These are phyloP conservation scores for Hydraecia micacea DNA, from an alignment of 2,888 invertebrate genomes.

Conservation along the genomic window DNA sequence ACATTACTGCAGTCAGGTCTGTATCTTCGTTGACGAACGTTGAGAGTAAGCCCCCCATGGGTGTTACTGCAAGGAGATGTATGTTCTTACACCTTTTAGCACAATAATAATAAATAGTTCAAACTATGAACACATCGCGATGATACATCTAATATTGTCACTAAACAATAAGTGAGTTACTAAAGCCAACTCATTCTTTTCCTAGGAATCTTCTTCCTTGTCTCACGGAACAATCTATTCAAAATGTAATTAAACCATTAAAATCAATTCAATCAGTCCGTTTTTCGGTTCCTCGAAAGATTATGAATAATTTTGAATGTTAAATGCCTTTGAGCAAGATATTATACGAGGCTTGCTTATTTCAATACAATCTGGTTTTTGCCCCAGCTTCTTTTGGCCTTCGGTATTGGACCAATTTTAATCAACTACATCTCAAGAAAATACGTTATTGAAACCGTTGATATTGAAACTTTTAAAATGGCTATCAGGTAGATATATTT, in stretches of 20 bases:
- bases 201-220: not conserved
- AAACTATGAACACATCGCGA: not conserved
- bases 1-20: not conserved
- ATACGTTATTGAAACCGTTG: not conserved
- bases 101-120: not conserved
- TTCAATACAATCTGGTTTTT: conserved; percentile 49
- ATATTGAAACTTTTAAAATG: not conserved
- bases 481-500: not conserved
- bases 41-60: no score
- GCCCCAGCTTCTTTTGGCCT: not conserved
- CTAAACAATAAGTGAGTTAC: not conserved
- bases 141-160: not conserved
- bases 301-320: conserved; percentile 48
- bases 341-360: conserved; percentile 12
- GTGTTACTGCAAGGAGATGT: not conserved
- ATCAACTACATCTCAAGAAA: not conserved
- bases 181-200: conserved; percentile 27
- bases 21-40: no score
- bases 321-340: conserved; percentile 11
- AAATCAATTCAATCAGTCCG: conserved; percentile 29
- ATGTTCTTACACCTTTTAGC: not conserved
- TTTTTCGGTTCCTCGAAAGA: conserved; percentile 37
- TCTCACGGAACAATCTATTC: conserved; percentile 22
- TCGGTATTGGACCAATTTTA: conserved; percentile 33
- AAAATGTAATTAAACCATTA: conserved; percentile 27